phyloP scores from a whole-genome alignment of 2,888 invertebrate species.

The Leptinotarsa juncta region DNA sequence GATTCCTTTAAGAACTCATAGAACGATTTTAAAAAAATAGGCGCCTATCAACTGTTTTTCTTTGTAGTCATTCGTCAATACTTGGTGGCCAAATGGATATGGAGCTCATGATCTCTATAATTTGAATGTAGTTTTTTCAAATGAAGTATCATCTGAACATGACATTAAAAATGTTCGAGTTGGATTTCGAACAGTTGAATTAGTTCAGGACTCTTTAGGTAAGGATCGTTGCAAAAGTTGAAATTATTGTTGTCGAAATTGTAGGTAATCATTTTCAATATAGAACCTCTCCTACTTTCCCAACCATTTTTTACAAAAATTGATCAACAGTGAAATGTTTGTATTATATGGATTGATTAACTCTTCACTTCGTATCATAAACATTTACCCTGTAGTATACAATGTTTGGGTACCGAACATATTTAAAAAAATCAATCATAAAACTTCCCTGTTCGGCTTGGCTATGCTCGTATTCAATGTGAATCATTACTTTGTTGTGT shows the following conservation, averaged over 20 bases:
- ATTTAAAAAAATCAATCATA: too few species aligned
- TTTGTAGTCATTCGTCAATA: conserved; percentile 64
- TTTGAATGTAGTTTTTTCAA: conserved; percentile 69
- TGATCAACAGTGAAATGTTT: too few species aligned
- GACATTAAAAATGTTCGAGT: conserved; percentile 71
- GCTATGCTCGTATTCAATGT: too few species aligned
- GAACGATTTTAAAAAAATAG: too few species aligned
- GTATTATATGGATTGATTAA: too few species aligned
- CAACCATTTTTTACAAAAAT: too few species aligned
- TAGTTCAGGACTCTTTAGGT: conserved; percentile 79
- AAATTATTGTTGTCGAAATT: neutral
- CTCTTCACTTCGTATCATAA: conserved; percentile 25
- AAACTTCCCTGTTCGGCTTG: too few species aligned
- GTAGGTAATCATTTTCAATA: too few species aligned
- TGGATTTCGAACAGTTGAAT: conserved; percentile 88
- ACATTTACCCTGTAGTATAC: too few species aligned
- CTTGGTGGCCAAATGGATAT: conserved; percentile 98
- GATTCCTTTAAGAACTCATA: neutral
- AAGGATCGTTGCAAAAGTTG: conserved; percentile 26
- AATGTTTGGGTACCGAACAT: too few species aligned
- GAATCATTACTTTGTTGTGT: too few species aligned
- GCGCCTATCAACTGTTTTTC: neutral
- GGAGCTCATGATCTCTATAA: conserved; percentile 84
- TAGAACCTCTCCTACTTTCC: too few species aligned
- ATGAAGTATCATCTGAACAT: conserved; percentile 56